Base-by-base conservation (phyloP, 2,888 invertebrate genomes). In the Acanthosepion lycidas region DNA sequence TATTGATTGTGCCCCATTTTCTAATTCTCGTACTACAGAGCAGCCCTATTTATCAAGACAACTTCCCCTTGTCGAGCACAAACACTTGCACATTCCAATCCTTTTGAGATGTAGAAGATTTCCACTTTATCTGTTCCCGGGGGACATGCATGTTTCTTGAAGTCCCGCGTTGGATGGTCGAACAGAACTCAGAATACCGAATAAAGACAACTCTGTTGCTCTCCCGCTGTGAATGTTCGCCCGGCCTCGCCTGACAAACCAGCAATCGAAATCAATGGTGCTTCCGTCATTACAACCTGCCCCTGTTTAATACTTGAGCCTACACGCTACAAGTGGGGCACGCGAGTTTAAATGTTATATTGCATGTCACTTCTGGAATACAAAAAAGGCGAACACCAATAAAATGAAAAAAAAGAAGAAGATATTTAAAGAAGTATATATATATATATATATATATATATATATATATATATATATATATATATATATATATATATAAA, bases 81-180 rank as follows among this genome's bases (percentile, higher is more conserved):
- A 78, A n/a, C 33, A n/a, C 78, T 78, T 78, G n/a, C 78, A 78
- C 78, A 78, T 78, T 78, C 78, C 78, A n/a, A n/a, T 78, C n/a
- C 78, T 78, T 12, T n/a, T n/a, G n/a, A n/a, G n/a, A n/a, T n/a
- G 18, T 9, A n/a, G 78, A 78, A n/a, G 78, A n/a, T n/a, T 78
- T 78, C 78, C 78, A 78, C n/a, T 78, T n/a, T 78, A 28, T 8
- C n/a, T 8, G 5, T 8, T n/a, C 78, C n/a, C n/a, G n/a, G 78
- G n/a, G 78, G n/a, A 78, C n/a, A n/a, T 78, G n/a, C n/a, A n/a
- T 2, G 15, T 78, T 78, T n/a, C 78, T n/a, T 78, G n/a, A 78
- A 33, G 78, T 78, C 78, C 78, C n/a, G 33, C n/a, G n/a, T 78
- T 78, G n/a, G 78, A 59, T 78, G n/a, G 78, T n/a, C n/a, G 33